Evolutionary conservation across 1,140 invertebrate genomes (phyloP).

Genomic region (Drosophila setifemur): DNA sequence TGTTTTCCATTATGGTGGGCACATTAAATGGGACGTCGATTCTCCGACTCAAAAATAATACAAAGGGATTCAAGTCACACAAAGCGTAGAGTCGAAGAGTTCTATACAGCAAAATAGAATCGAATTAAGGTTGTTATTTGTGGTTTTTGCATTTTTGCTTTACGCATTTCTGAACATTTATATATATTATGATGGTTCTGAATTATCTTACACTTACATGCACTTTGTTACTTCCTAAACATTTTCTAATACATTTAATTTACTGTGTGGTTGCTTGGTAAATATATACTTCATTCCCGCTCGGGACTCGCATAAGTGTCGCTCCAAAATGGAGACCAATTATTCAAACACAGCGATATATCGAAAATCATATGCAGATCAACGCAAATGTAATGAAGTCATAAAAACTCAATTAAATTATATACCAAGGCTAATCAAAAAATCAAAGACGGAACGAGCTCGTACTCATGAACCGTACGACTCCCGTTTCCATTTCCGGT

Average conservation of each 20-base stretch:
- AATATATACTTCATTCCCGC: constrained; percentile 6
- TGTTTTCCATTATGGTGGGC: constrained; percentile 24
- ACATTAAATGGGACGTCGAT: constrained; percentile 19
- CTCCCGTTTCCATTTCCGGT: constrained; percentile 7
- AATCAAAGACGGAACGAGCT: constrained; percentile 14
- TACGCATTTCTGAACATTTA: constrained; percentile 16
- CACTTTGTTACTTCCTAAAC: constrained; percentile 62
- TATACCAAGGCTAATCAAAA: not conserved
- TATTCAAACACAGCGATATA: not conserved
- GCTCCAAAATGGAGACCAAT: not conserved
- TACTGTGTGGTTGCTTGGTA: constrained; percentile 36
- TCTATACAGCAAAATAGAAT: constrained; percentile 55
- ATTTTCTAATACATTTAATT: constrained; percentile 79
- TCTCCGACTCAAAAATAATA: constrained; percentile 33
- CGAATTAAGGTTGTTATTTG: constrained; percentile 3
- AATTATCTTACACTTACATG: constrained; percentile 69
- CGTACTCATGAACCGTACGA: constrained; percentile 26
- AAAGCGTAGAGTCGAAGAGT: constrained; percentile 18
- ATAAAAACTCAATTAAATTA: not conserved
- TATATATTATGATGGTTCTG: constrained; percentile 18
- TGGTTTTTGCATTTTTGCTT: constrained; percentile 13
- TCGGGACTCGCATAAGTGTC: not conserved
- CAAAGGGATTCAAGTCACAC: constrained; percentile 2
- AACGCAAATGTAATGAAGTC: not conserved
- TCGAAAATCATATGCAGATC: not conserved